Base-by-base conservation (phyloP, 2,888 invertebrate species). In the Glaucopsyche alexis region DNA sequence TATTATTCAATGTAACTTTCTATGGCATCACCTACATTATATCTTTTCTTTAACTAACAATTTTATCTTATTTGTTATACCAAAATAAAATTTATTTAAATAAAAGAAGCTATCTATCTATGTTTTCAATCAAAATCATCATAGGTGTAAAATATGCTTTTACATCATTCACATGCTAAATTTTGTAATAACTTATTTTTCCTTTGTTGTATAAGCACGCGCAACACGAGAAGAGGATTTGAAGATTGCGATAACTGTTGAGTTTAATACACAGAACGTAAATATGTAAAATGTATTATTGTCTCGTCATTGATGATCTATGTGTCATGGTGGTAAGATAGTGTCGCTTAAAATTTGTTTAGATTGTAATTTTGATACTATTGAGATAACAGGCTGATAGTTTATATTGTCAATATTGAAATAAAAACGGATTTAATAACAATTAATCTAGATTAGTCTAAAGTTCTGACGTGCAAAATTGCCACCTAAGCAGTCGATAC, bases 401-500 rank as follows among this genome's bases (percentile, higher is more conserved):
- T 42, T 67, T 16, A 42, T 50, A 52, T 6, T 40, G 16, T 72
- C 19, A 40, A 52, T 40, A 29, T 45, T 19, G 16, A 40, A 42
- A 50, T 66, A 40, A 65, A 67, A 66, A 49, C n/a, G 49, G 50
- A 42, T 52, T 49, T 67, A 45, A 66, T 19, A 16, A 66, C 38
- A 65, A 40, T 42, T 49, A 52, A 77, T 66, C 75, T 75, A 81
- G 78, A 83, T 81, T 82, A 82, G 82, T 85, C 77, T 76, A 73
- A 79, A 79, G 82, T 81, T 81, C 80, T 82, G 89, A 89, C 90
- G 87, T 84, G 82, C 83, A 78, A 86, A 87, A 87, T 84, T 91
- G 92, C 92, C 92, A 92, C 88, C 91, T 91, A 85, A 83, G 90
- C 92, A 91, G 82, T 79, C 76, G 78, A 79, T 81, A 81, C 78